Evolutionary conservation across 2,113 vertebrate genomes (phyloP).

Genomic region (Gallinago paraguaiae): DNA sequence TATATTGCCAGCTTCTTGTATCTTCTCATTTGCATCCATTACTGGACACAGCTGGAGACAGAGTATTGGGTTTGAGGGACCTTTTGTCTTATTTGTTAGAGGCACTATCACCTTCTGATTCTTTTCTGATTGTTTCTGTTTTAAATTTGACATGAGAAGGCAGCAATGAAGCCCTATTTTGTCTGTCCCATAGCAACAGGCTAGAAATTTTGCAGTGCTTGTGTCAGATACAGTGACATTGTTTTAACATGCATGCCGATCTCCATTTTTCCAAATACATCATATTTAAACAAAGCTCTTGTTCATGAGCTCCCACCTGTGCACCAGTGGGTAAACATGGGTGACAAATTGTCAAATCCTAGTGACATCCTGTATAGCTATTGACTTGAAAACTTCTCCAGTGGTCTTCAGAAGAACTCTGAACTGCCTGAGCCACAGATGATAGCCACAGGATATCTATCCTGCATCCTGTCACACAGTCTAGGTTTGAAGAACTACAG

Average conservation of each 20-base stretch:
- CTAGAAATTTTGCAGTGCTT: neutral
- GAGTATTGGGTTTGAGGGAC: neutral
- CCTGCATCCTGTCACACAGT: neutral
- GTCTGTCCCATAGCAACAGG: neutral
- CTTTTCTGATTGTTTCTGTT: neutral
- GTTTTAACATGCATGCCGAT: neutral
- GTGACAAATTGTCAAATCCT: neutral
- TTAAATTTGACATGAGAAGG: neutral
- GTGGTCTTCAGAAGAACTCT: neutral
- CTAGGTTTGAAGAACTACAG: neutral
- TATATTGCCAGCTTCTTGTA: neutral
- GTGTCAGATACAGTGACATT: neutral
- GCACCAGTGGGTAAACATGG: neutral
- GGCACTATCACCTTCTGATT: neutral
- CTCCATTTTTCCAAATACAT: neutral
- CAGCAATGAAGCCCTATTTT: neutral
- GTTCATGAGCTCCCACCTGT: neutral
- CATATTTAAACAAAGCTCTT: neutral
- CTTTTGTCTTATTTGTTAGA: neutral
- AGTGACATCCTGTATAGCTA: neutral
- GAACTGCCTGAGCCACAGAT: neutral
- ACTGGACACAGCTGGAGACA: neutral
- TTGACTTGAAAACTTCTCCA: neutral
- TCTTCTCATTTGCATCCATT: neutral
- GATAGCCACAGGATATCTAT: neutral